These are phyloP conservation scores for Chaetophractus vellerosus DNA, from an alignment of 2,797 vertebrate genomes.

Conservation along the genomic window DNA sequence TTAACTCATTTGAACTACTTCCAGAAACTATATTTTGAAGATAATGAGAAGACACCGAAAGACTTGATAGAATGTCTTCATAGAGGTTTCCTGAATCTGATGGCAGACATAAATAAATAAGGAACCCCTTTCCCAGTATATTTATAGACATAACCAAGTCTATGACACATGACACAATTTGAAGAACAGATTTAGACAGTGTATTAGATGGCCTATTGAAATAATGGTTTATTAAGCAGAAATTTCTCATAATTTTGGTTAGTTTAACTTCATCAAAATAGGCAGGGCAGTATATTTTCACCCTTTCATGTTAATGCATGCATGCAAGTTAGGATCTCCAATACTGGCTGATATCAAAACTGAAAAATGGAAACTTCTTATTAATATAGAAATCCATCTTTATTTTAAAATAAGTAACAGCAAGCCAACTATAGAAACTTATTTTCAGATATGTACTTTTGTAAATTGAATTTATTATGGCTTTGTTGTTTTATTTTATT, in stretches of 20 bases:
- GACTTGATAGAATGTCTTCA: neutral
- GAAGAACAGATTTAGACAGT: neutral
- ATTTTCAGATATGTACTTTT: slow-evolving; percentile 18
- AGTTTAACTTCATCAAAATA: neutral
- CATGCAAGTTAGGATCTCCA: neutral
- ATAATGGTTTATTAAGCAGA: neutral
- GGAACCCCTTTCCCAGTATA: neutral
- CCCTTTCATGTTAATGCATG: neutral
- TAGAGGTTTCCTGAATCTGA: neutral
- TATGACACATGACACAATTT: neutral
- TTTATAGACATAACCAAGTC: neutral
- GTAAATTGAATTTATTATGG: neutral
- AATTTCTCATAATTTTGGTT: slow-evolving; percentile 20
- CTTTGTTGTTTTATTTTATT: neutral
- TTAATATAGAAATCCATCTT: neutral
- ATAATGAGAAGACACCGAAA: neutral
- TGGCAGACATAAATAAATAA: neutral
- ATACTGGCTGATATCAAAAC: neutral
- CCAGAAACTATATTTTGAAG: neutral
- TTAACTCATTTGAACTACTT: neutral
- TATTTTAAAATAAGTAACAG: neutral
- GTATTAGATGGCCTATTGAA: neutral
- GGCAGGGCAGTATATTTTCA: neutral
- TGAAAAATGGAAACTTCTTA: neutral
- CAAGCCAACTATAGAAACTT: neutral